Evolutionary conservation across 2,888 invertebrate species (phyloP), one percentile per base, ranked within the genome.

Genomic region (Macaria liturata): DNA sequence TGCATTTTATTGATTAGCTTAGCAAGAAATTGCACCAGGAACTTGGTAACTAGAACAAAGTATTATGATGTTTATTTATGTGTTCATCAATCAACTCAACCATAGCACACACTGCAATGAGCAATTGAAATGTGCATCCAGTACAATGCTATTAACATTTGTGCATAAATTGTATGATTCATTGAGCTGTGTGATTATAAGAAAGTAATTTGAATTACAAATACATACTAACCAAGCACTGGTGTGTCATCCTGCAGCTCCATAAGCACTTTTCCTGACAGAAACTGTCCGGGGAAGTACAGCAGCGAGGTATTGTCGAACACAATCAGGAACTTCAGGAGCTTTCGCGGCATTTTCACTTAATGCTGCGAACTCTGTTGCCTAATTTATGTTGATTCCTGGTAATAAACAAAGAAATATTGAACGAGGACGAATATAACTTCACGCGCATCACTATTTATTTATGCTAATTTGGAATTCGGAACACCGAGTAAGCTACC

Each of bases 171-270:
- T 9, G 42, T 37, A 42, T 49, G 51, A 58, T 54, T 48, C 37
- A 57, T n/a, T 54, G 45, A 57, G 46, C 46, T 9, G 34, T 47
- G 50, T 39, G 56, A 37, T 40, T 49, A 42, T 39, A 32, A 49
- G 54, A 55, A 55, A 52, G 51, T 9, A 46, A 50, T 54, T 48
- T 9, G 46, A 45, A 55, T 46, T 43, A 48, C 57, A 61, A 65
- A 51, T 62, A 45, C 34, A 9, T 46, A 67, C 94, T 94, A 89
- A 96, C 96, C 96, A 74, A 96, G 88, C n/a, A 97, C 96, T 65
- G 97, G 96, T 67, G 98, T 98, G 86, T 98, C 97, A 89, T 98
- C 98, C 84, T 98, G 98, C 65, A 98, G 91, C 83, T 98, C 98
- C 81, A 98, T 95, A 54, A 98, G 94, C 57, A 98, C 98, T 79